Evolutionary conservation across 2,888 invertebrate species (phyloP).

Genomic region (Saturnia pavonia): DNA sequence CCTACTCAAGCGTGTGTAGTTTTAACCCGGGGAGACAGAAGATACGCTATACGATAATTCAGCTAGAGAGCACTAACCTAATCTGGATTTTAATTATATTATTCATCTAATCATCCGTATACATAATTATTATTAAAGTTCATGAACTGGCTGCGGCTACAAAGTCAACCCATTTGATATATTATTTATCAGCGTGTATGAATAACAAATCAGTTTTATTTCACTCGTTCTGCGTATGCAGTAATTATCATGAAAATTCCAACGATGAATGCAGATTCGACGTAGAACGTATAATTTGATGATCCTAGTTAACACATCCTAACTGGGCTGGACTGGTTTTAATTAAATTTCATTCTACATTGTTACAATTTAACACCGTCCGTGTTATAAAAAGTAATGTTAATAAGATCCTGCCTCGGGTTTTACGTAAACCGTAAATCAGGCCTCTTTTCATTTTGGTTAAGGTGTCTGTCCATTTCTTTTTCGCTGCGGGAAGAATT

Average conservation of each 20-base stretch:
- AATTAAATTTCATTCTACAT: slow-evolving; percentile 77
- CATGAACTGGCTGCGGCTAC: not conserved
- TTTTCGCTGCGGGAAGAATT: slow-evolving; percentile 65
- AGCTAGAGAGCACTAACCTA: not conserved
- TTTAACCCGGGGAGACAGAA: not conserved
- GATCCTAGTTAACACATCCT: slow-evolving; percentile 67
- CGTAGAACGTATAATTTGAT: slow-evolving; percentile 57
- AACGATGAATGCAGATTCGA: slow-evolving; percentile 40
- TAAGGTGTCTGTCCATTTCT: slow-evolving; percentile 75
- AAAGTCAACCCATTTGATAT: not conserved
- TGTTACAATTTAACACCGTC: slow-evolving; percentile 74
- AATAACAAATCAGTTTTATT: slow-evolving; percentile 8
- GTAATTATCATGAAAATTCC: slow-evolving; percentile 12
- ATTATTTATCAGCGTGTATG: slow-evolving; percentile 3
- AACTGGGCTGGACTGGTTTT: slow-evolving; percentile 72
- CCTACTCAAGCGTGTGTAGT: not conserved
- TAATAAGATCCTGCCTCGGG: slow-evolving; percentile 73
- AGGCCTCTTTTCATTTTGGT: slow-evolving; percentile 74
- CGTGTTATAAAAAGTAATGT: slow-evolving; percentile 79
- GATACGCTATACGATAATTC: not conserved
- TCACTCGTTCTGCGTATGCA: not conserved
- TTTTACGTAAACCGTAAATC: slow-evolving; percentile 75
- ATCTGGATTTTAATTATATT: not conserved
- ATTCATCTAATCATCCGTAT: not conserved
- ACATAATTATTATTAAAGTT: slow-evolving; percentile 3